These are phyloP conservation scores for Heterohyrax brucei DNA, from an alignment of 2,797 vertebrate species.

Conservation along the genomic window DNA sequence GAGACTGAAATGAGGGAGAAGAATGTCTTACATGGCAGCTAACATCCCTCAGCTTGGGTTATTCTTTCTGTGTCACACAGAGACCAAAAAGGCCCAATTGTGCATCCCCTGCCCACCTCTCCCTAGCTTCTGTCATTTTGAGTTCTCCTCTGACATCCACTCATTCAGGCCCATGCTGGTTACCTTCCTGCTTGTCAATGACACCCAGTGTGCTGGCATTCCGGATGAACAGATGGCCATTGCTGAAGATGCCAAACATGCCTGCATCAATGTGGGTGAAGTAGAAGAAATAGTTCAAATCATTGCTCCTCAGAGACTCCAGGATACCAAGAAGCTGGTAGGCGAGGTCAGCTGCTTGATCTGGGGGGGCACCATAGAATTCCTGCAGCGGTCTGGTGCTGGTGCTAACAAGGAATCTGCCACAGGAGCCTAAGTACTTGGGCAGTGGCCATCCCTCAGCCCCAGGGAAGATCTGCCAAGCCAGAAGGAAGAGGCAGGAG, in stretches of 20 bases:
- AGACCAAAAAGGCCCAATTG: background rate
- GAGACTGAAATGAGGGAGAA: slow-evolving; percentile 19
- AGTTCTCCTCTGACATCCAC: slow-evolving; percentile 80
- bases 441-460: slow-evolving; percentile 94
- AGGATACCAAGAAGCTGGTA: slow-evolving; percentile 93
- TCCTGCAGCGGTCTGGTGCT: slow-evolving; percentile 90
- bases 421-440: slow-evolving; percentile 93
- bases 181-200: slow-evolving; percentile 94
- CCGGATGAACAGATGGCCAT: slow-evolving; percentile 92
- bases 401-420: slow-evolving; percentile 91
- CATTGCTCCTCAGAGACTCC: slow-evolving; percentile 92
- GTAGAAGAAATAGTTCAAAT: slow-evolving; percentile 93
- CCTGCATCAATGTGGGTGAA: slow-evolving; percentile 90
- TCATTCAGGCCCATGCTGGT: slow-evolving; percentile 79
- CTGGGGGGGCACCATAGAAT: slow-evolving; percentile 87
- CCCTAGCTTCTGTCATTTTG: slow-evolving; percentile 41
- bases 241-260: slow-evolving; percentile 93
- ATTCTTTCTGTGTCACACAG: slow-evolving; percentile 1
- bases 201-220: slow-evolving; percentile 93
- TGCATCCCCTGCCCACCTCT: background rate
- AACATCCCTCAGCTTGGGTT: slow-evolving; percentile 2
- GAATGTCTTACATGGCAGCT: slow-evolving; percentile 25
- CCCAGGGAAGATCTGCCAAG: slow-evolving; percentile 92
- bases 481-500: slow-evolving; percentile 40
- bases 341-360: slow-evolving; percentile 91